Evolutionary conservation across 2,113 vertebrate genomes (phyloP).

Genomic region (Furnarius figulus): DNA sequence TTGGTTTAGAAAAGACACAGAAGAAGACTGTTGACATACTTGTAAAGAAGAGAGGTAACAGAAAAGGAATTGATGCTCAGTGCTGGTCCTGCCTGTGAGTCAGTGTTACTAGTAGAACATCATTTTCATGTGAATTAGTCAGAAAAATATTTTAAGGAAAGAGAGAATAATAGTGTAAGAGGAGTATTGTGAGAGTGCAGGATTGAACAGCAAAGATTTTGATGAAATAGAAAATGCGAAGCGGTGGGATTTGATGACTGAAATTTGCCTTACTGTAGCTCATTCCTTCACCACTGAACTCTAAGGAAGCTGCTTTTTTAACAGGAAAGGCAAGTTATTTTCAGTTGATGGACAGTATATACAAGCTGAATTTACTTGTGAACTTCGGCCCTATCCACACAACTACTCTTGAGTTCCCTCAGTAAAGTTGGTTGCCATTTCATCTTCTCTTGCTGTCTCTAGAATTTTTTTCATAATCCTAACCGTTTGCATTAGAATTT

Average conservation of each 20-base stretch:
- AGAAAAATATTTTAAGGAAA: background rate
- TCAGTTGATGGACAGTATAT: background rate
- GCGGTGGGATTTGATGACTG: background rate
- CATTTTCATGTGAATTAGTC: background rate
- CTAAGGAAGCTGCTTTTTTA: background rate
- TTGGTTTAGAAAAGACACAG: background rate
- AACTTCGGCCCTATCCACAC: background rate
- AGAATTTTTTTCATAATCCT: background rate
- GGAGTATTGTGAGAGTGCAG: background rate
- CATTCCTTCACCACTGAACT: background rate
- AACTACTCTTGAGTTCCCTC: background rate
- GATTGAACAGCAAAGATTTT: background rate
- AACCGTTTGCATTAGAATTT: background rate
- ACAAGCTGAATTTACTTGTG: background rate
- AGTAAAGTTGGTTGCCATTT: background rate
- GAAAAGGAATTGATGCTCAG: background rate
- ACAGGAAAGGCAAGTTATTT: background rate
- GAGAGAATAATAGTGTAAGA: background rate
- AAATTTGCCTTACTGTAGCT: background rate
- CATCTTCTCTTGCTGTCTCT: background rate
- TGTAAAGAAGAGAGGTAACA: background rate
- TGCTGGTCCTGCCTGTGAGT: background rate
- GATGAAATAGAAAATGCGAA: background rate
- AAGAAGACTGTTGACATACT: background rate
- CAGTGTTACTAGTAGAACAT: background rate